Conservation (phyloP, 2,113 vertebrate species). For the Chrysemys picta region DNA sequence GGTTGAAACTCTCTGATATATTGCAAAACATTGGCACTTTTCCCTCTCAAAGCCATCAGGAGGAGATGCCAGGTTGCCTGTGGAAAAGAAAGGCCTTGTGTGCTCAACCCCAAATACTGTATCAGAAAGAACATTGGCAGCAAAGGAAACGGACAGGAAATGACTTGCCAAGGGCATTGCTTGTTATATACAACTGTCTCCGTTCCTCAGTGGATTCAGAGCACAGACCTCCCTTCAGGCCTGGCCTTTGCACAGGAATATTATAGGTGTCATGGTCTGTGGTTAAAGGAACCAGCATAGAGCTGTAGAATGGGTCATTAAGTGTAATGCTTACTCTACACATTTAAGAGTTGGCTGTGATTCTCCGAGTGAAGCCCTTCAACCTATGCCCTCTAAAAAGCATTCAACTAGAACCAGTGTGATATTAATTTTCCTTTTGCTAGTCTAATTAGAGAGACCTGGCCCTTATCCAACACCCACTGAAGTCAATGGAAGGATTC, state of each 20-base stretch:
- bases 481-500: background rate
- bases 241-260: background rate
- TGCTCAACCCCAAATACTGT: background rate
- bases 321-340: background rate
- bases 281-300: background rate
- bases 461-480: background rate
- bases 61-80: background rate
- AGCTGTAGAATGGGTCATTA: background rate
- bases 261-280: rapidly evolving
- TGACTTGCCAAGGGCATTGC: background rate
- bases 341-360: background rate
- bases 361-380: background rate
- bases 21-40: background rate
- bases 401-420: background rate
- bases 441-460: background rate
- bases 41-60: background rate
- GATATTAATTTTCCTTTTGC: background rate
- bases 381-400: background rate
- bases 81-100: background rate
- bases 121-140: background rate
- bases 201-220: background rate
- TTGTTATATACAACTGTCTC: background rate
- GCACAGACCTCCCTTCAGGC: background rate
- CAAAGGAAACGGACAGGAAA: background rate
- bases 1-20: background rate